These are phyloP conservation scores for Corythornis cristatus DNA, from an alignment of 2,113 vertebrate species.

Conservation along the genomic window DNA sequence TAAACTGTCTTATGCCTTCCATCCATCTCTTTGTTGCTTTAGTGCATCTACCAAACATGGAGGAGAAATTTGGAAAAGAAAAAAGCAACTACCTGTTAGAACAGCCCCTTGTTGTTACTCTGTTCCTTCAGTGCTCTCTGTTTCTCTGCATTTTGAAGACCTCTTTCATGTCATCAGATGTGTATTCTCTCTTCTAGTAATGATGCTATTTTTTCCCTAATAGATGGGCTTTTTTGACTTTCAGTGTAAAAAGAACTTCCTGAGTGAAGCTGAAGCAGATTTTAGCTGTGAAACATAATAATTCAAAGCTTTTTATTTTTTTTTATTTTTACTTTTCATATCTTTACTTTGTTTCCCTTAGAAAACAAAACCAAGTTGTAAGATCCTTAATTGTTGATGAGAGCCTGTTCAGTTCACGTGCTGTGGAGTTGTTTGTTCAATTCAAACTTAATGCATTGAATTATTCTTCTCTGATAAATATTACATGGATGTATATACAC, in stretches of 20 bases:
- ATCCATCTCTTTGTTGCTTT: constrained; percentile 58
- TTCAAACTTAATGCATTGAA: neutral
- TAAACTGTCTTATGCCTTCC: constrained; percentile 54
- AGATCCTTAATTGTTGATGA: neutral
- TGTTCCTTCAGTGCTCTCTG: neutral
- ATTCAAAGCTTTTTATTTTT: neutral
- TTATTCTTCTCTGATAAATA: constrained; percentile 6
- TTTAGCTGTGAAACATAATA: neutral
- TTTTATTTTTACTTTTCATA: neutral
- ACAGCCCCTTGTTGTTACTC: neutral
- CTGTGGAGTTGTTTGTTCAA: neutral
- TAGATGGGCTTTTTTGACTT: neutral
- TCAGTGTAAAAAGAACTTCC: neutral
- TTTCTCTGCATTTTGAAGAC: neutral
- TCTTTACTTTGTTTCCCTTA: neutral
- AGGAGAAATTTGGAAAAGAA: neutral
- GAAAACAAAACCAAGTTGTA: neutral
- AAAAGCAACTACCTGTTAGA: neutral
- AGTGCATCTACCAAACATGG: constrained; percentile 1
- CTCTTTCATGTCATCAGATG: neutral
- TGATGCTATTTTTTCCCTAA: neutral
- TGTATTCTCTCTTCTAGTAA: neutral
- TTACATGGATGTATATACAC: neutral
- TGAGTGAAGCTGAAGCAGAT: neutral
- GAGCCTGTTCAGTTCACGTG: neutral